phyloP scores from a whole-genome alignment of 1,140 invertebrate genomes.

The Diachasma alloeum region DNA sequence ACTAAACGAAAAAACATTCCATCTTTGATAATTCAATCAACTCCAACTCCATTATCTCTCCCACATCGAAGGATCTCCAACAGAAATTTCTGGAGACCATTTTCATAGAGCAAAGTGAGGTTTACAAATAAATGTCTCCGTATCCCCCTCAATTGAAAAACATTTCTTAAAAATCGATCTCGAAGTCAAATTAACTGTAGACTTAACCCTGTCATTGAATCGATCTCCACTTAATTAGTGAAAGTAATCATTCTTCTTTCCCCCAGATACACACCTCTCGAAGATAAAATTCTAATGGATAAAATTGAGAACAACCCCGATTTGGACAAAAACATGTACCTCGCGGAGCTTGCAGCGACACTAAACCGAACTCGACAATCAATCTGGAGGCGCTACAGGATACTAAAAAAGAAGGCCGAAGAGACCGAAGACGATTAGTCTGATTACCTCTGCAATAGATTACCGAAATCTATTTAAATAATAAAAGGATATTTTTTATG shows the following conservation, averaged over 20 bases:
- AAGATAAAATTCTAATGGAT: constrained; percentile 48
- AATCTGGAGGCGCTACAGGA: constrained; percentile 43
- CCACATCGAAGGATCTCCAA: too few relatives aligned
- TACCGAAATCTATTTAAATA: background rate
- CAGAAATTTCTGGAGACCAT: too few relatives aligned
- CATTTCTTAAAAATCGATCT: too few relatives aligned
- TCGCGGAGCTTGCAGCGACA: constrained; percentile 44
- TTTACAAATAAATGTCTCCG: too few relatives aligned
- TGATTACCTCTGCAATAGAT: background rate
- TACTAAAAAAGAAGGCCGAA: background rate
- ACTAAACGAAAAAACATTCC: too few relatives aligned
- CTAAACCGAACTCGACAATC: constrained; percentile 52
- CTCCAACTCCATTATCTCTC: too few relatives aligned
- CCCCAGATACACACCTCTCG: constrained; percentile 36
- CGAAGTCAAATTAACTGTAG: too few relatives aligned
- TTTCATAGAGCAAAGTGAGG: too few relatives aligned
- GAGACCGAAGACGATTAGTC: background rate
- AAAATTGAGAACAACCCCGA: constrained; percentile 38
- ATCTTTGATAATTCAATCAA: too few relatives aligned
- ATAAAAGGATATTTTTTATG: background rate
- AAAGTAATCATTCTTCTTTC: background rate
- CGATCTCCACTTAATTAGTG: background rate
- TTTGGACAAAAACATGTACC: constrained; percentile 37
- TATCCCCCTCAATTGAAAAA: too few relatives aligned
- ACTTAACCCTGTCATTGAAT: too few relatives aligned